A percentile compares a stretch with the other conserved stretches of the same genome.
Evolutionary conservation across 2,797 vertebrate genomes (phyloP).

Genomic region (Esox lucius): DNA sequence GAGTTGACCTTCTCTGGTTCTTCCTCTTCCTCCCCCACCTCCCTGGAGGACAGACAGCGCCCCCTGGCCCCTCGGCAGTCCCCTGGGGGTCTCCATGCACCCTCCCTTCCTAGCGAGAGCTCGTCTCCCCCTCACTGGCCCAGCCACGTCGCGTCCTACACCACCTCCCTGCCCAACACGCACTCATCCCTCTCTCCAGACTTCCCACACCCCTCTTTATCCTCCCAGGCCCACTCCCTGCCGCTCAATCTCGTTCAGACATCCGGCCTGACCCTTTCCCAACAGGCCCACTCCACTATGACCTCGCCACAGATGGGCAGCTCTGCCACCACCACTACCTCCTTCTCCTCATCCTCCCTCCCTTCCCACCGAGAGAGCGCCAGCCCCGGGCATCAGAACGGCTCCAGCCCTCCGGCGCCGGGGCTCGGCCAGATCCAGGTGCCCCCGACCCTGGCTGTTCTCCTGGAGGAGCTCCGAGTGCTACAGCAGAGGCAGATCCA

Average conservation of each 20-base stretch:
- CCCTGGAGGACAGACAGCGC: slow-evolving; percentile 77
- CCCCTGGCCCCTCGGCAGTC: slow-evolving; percentile 81
- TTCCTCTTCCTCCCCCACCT: slow-evolving; percentile 75
- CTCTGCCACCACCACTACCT: slow-evolving; percentile 76
- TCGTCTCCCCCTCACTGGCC: slow-evolving; percentile 80
- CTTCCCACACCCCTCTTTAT: slow-evolving; percentile 80
- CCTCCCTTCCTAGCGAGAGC: slow-evolving; percentile 78
- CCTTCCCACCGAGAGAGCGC: slow-evolving; percentile 74
- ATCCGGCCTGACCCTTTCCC: slow-evolving; percentile 55
- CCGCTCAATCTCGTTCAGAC: slow-evolving; percentile 65
- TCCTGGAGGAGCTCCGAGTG: slow-evolving; percentile 88
- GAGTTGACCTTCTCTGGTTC: slow-evolving; percentile 78
- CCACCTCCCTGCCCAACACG: slow-evolving; percentile 77
- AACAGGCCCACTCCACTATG: slow-evolving; percentile 71
- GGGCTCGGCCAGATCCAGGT: slow-evolving; percentile 68
- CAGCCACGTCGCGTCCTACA: slow-evolving; percentile 71
- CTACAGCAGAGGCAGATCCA: slow-evolving; percentile 92
- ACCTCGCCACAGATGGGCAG: slow-evolving; percentile 77
- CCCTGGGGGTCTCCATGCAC: slow-evolving; percentile 79
- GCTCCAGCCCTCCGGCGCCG: slow-evolving; percentile 63
- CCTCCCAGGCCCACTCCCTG: slow-evolving; percentile 76
- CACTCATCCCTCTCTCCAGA: slow-evolving; percentile 82
- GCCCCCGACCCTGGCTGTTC: slow-evolving; percentile 79
- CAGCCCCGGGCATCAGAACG: slow-evolving; percentile 76
- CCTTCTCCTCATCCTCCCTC: slow-evolving; percentile 67